Evolutionary conservation across 1,140 invertebrate genomes (phyloP).

Genomic region (Drosophila lowei): DNA sequence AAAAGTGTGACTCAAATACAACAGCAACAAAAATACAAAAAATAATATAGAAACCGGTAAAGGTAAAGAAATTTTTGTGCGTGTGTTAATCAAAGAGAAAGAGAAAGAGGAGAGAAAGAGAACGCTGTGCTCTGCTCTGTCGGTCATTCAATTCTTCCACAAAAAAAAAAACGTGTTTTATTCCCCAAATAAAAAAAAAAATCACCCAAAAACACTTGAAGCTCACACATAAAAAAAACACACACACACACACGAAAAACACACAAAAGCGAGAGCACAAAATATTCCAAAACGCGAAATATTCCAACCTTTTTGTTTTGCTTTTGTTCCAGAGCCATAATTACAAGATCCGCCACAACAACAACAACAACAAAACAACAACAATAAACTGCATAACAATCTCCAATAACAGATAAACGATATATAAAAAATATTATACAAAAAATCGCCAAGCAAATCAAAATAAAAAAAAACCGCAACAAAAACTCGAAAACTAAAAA

Average conservation of each 20-base stretch:
- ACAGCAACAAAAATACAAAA: conserved; percentile 22
- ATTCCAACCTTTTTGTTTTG: conserved; percentile 55
- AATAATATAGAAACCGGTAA: conserved; percentile 64
- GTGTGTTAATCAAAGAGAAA: conserved; percentile 64
- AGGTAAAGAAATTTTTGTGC: conserved; percentile 72
- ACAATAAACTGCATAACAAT: conserved; percentile 7
- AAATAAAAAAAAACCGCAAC: conserved; percentile 23
- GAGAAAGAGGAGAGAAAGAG: not conserved
- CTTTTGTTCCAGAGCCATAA: conserved; percentile 70
- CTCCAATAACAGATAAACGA: conserved; percentile 1
- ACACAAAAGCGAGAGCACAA: conserved; percentile 48
- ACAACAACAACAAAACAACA: conserved; percentile 16
- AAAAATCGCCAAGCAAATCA: conserved; percentile 23
- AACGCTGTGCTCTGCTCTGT: conserved; percentile 14
- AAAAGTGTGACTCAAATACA: conserved; percentile 38
- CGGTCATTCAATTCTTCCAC: not conserved
- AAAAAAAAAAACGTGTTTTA: conserved; percentile 60
- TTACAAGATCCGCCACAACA: conserved; percentile 61
- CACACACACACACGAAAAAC: not conserved
- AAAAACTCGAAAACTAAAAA: conserved; percentile 30
- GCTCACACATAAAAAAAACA: conserved; percentile 8
- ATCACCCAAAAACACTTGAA: conserved; percentile 20
- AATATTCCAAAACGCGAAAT: conserved; percentile 60
- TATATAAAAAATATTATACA: too few species aligned
- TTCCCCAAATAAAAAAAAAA: conserved; percentile 26